A percentile compares a stretch with the other conserved stretches of the same genome.
Evolutionary conservation across 2,113 vertebrate species (phyloP).

Genomic region (Eolophus roseicapilla): DNA sequence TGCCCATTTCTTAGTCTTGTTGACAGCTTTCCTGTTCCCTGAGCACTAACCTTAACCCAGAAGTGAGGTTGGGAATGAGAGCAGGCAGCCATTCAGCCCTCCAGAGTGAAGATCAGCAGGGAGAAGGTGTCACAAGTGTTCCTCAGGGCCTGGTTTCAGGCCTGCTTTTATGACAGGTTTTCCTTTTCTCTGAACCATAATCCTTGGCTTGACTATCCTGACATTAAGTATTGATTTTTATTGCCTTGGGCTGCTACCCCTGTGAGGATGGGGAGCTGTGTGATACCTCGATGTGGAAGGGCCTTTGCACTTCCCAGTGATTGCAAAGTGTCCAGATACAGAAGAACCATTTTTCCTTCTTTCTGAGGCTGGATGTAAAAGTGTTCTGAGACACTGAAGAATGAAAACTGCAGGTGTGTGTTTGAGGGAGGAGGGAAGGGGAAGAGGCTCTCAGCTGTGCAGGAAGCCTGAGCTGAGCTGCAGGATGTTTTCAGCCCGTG

Average conservation of each 20-base stretch:
- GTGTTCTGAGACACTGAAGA: neutral
- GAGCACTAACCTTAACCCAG: neutral
- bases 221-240: neutral
- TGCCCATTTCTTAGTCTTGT: rapidly evolving
- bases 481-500: neutral
- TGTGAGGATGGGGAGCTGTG: rapidly evolving
- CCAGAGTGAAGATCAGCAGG: neutral
- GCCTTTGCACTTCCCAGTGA: no score
- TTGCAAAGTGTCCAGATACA: rapidly evolving
- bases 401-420: neutral
- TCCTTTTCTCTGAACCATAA: neutral
- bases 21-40: neutral
- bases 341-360: neutral
- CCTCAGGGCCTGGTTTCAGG: neutral
- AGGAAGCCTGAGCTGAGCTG: neutral
- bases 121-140: neutral
- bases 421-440: neutral
- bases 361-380: neutral
- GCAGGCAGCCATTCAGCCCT: neutral
- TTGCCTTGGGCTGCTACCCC: neutral
- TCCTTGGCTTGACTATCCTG: no score
- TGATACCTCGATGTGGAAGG: rapidly evolving
- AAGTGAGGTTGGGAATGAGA: neutral
- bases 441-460: neutral
- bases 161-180: neutral